Evolutionary conservation across 2,113 vertebrate genomes (phyloP).

Genomic region (Elephantulus edwardii): DNA sequence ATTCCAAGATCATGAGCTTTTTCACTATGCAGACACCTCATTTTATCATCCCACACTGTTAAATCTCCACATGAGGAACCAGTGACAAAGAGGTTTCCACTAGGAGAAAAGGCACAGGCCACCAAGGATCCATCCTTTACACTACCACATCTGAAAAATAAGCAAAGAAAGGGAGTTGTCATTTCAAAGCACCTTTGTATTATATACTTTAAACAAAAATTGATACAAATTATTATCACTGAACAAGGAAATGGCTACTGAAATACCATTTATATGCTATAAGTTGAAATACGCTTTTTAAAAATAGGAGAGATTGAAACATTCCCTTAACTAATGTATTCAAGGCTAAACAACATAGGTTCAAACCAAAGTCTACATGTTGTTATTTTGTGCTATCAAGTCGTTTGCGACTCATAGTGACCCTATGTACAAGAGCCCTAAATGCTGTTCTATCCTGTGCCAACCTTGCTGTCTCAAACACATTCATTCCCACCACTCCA

Average conservation of each 20-base stretch:
- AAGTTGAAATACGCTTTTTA: not conserved
- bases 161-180: slow-evolving; percentile 37
- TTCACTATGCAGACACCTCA: slow-evolving; percentile 87
- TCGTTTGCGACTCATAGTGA: no score
- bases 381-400: no score
- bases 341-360: not conserved
- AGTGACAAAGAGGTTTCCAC: slow-evolving; percentile 88
- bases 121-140: slow-evolving; percentile 92
- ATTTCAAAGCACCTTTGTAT: slow-evolving; percentile 31
- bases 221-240: slow-evolving; percentile 3
- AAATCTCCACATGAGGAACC: slow-evolving; percentile 94
- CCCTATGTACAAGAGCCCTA: no score
- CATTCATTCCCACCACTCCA: no score
- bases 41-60: slow-evolving; percentile 89
- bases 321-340: not conserved
- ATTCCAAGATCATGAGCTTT: slow-evolving; percentile 96
- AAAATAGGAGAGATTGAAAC: not conserved
- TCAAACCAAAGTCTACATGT: not conserved
- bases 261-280: not conserved
- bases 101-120: slow-evolving; percentile 91
- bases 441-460: no score
- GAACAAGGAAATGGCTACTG: not conserved
- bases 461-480: no score
- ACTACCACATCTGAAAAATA: slow-evolving; percentile 86
- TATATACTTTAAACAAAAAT: slow-evolving; percentile 17